Conservation (phyloP, 2,797 vertebrate genomes). For the Neosilurus hyrtlii region DNA sequence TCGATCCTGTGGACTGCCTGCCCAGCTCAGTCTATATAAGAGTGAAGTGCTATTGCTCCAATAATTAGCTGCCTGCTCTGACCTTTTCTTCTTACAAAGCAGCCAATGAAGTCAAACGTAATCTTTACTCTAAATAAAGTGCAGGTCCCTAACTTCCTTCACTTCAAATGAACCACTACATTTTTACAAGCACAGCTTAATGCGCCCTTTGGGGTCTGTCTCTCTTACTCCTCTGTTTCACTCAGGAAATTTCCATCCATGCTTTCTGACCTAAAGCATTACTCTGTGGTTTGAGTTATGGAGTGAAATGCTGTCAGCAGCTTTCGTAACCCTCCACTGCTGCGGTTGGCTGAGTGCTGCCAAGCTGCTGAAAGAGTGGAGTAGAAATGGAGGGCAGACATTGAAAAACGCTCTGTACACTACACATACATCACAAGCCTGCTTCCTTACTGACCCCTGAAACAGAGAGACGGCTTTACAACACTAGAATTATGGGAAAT, state of each 20-base stretch:
- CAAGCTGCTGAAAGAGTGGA: background rate
- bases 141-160: background rate
- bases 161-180: constrained; percentile 27
- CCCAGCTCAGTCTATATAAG: no score
- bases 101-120: background rate
- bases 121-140: background rate
- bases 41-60: background rate
- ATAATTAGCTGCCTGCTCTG: constrained; percentile 14
- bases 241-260: constrained; percentile 53
- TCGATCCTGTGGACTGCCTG: no score
- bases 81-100: background rate
- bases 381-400: background rate
- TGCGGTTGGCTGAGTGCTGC: constrained; percentile 41
- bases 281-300: constrained; percentile 26
- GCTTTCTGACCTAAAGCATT: background rate
- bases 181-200: constrained; percentile 35
- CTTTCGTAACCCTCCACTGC: constrained; percentile 22
- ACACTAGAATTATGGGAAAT: constrained; percentile 60
- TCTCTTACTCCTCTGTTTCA: background rate
- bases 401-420: constrained; percentile 18
- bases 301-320: constrained; percentile 38
- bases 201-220: constrained; percentile 8
- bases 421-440: constrained; percentile 41
- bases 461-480: constrained; percentile 54
- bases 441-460: constrained; percentile 32